A percentile compares a stretch with the other conserved stretches of the same genome.
These are phyloP conservation scores for Calyptommatus sinebrachiatus DNA, from an alignment of 2,113 vertebrate genomes.

Conservation along the genomic window DNA sequence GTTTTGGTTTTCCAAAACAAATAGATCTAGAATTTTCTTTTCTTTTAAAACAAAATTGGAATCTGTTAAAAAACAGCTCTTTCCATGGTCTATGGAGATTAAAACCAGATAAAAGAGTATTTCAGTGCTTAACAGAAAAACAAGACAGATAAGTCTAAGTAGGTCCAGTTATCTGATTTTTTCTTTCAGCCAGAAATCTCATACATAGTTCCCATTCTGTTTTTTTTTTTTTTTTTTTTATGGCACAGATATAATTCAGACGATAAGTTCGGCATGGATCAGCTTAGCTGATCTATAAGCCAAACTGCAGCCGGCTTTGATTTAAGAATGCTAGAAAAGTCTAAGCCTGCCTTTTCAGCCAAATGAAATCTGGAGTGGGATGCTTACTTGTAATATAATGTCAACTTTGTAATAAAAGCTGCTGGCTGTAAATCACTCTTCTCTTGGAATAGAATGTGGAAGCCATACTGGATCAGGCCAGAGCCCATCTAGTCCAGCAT, in stretches of 20 bases:
- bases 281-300: constrained; percentile 48
- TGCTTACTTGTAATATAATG: constrained; percentile 48
- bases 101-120: neutral
- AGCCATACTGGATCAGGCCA: too few species aligned
- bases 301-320: constrained; percentile 32
- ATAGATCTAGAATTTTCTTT: too few species aligned
- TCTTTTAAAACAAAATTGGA: neutral
- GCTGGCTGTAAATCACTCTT: constrained; percentile 41
- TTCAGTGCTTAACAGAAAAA: constrained; percentile 27
- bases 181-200: constrained; percentile 46
- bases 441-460: constrained; percentile 27
- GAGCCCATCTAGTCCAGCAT: too few species aligned
- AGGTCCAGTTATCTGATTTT: neutral
- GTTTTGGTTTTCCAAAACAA: too few species aligned
- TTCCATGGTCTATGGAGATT: neutral
- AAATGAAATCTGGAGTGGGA: neutral
- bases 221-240: neutral
- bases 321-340: constrained; percentile 42
- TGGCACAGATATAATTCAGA: neutral
- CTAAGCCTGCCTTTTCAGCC: constrained; percentile 43
- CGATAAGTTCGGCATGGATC: constrained; percentile 12
- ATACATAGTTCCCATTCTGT: constrained; percentile 26
- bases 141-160: neutral
- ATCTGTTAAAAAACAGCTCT: neutral
- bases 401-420: constrained; percentile 42